Conservation (phyloP, 2,113 vertebrate genomes). For the Bos javanicus region DNA sequence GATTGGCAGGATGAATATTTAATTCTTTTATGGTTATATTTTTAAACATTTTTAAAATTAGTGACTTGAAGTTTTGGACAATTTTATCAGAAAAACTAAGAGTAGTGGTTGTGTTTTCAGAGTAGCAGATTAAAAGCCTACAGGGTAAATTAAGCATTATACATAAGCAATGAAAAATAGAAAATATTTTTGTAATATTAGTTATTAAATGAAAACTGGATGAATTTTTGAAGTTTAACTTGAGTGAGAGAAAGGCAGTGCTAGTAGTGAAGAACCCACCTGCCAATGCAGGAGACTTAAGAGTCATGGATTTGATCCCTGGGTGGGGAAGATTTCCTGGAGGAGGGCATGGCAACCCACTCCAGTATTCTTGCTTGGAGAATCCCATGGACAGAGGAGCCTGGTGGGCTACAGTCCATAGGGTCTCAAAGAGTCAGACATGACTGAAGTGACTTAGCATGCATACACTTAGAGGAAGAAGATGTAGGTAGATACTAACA, state of each 20-base stretch:
- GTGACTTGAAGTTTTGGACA: background rate
- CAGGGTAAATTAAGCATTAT: constrained; percentile 15
- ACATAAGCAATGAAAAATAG: constrained; percentile 22
- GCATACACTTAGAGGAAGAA: constrained; percentile 2
- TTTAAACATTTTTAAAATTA: constrained; percentile 33
- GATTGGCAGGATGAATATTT: constrained; percentile 2
- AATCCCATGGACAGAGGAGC: background rate
- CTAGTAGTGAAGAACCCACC: background rate
- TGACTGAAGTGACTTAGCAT: background rate
- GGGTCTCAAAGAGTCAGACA: background rate
- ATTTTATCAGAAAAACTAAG: constrained; percentile 13
- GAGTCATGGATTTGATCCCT: background rate
- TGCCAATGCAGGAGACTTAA: background rate
- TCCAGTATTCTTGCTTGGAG: background rate
- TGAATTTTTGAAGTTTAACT: constrained; percentile 44
- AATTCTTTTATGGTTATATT: constrained; percentile 5
- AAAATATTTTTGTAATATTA: constrained; percentile 49
- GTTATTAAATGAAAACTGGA: constrained; percentile 33
- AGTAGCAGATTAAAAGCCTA: constrained; percentile 19
- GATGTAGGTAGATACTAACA: constrained; percentile 21
- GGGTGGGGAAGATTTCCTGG: background rate
- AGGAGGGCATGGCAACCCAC: background rate
- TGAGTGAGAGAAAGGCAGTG: constrained; percentile 43
- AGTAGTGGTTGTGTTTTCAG: constrained; percentile 7
- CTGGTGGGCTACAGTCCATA: background rate